These are phyloP conservation scores for Philypnodon macrostomus DNA, from an alignment of 2,797 vertebrate species.

Conservation along the genomic window DNA sequence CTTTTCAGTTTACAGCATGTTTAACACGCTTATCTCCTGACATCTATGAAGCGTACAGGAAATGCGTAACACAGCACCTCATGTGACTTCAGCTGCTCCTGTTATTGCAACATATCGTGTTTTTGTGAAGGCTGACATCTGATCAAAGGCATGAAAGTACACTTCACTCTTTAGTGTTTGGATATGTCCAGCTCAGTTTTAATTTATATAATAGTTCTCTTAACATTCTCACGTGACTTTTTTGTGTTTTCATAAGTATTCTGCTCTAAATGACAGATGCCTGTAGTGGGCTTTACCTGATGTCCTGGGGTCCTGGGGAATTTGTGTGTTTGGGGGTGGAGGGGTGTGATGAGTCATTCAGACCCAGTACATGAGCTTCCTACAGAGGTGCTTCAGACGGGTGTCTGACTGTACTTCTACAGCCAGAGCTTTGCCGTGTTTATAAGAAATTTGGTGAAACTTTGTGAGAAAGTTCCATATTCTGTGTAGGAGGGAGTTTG, in stretches of 20 bases:
- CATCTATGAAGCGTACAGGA: neutral
- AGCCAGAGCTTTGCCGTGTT: constrained; percentile 2
- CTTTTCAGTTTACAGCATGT: neutral
- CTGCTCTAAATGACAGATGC: constrained; percentile 9
- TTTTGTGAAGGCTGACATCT: neutral
- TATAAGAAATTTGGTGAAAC: constrained; percentile 6
- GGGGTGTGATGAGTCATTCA: constrained; percentile 72
- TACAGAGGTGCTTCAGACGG: constrained; percentile 16
- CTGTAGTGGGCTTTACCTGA: constrained; percentile 7
- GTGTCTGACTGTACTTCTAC: constrained; percentile 2
- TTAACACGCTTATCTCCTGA: neutral
- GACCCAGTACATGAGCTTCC: constrained; percentile 34
- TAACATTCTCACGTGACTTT: neutral
- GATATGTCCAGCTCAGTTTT: neutral
- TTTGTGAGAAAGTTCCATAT: constrained; percentile 43
- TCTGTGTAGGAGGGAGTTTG: constrained; percentile 60
- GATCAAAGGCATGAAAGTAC: neutral
- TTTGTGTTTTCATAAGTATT: neutral
- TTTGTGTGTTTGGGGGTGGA: constrained; percentile 17
- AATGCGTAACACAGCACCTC: neutral
- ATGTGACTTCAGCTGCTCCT: neutral
- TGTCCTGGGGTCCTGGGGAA: constrained; percentile 25
- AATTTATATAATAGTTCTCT: neutral
- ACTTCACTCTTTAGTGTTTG: neutral
- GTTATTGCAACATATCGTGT: constrained; percentile 4